A percentile compares a stretch with the other conserved stretches of the same genome.
Evolutionary conservation across 2,113 vertebrate genomes (phyloP).

Genomic region (Podarcis muralis): DNA sequence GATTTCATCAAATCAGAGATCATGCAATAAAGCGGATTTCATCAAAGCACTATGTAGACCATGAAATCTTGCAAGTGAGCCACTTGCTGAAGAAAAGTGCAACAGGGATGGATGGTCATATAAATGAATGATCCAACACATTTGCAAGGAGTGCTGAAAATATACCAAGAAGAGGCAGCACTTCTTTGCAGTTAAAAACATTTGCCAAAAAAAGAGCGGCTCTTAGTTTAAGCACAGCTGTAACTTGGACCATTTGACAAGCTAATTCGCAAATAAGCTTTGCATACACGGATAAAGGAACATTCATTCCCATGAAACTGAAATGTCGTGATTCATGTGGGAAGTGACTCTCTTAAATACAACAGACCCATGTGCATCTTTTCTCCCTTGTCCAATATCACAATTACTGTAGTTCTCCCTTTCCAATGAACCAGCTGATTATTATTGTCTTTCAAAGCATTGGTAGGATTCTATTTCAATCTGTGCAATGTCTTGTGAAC

Average conservation of each 20-base stretch:
- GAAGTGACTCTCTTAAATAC: not conserved
- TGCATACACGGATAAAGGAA: not conserved
- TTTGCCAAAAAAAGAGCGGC: not conserved
- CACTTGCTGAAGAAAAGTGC: not conserved
- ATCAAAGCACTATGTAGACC: not conserved
- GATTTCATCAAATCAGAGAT: not conserved
- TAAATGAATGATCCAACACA: not conserved
- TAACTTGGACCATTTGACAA: not conserved
- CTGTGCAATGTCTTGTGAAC: not conserved
- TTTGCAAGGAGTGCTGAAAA: not conserved
- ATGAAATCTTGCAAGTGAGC: not conserved
- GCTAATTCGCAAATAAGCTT: not conserved
- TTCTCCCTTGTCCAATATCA: not conserved
- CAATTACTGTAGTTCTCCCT: not conserved
- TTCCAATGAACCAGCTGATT: not conserved
- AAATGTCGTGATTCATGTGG: not conserved
- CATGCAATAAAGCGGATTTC: not conserved
- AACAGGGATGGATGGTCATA: not conserved
- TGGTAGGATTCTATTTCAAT: not conserved
- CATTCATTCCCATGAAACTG: not conserved
- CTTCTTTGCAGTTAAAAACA: not conserved
- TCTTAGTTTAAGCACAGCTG: not conserved
- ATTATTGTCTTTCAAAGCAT: slow-evolving; percentile 25
- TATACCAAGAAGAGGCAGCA: too few relatives aligned
- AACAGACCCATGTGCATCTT: not conserved